Percentiles rank a stretch among this genome's conserved stretches.
phyloP scores from a whole-genome alignment of 92 coral and sea anemone genomes.

The Muricea muricata region DNA sequence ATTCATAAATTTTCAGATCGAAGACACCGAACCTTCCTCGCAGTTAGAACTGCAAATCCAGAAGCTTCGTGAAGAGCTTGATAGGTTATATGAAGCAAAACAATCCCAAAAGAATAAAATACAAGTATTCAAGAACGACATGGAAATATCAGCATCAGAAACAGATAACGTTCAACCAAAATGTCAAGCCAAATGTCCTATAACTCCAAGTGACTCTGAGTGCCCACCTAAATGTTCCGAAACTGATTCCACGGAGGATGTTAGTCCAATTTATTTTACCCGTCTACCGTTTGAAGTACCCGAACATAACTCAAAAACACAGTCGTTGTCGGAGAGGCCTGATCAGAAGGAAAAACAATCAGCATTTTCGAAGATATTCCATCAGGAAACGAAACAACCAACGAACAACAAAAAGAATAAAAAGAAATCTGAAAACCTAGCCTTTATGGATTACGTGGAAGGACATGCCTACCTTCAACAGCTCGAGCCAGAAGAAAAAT shows the following conservation, averaged over 20 bases:
- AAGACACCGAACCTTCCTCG: neutral
- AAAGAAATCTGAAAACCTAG: neutral
- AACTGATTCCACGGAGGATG: neutral
- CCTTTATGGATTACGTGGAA: neutral
- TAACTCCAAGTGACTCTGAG: neutral
- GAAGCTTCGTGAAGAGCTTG: constrained; percentile 27
- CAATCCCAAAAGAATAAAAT: neutral
- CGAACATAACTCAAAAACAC: too few species aligned
- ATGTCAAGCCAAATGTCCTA: constrained; percentile 19
- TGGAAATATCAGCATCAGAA: neutral
- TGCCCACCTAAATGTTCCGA: neutral
- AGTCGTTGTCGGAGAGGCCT: too few species aligned
- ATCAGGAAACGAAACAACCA: neutral
- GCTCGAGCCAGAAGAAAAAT: neutral
- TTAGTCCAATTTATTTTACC: neutral
- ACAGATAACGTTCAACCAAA: constrained; percentile 1
- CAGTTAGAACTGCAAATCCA: constrained; percentile 8
- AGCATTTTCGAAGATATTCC: neutral
- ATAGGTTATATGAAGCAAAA: constrained; percentile 4
- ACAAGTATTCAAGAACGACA: neutral
- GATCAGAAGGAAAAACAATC: too few species aligned
- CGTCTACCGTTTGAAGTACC: too few species aligned
- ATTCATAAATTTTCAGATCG: neutral
- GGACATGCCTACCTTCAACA: neutral
- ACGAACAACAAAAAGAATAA: neutral